Percentiles rank a stretch among this genome's conserved stretches.
Conservation (phyloP, 1,140 invertebrate species). For the Plutomurus gul region DNA sequence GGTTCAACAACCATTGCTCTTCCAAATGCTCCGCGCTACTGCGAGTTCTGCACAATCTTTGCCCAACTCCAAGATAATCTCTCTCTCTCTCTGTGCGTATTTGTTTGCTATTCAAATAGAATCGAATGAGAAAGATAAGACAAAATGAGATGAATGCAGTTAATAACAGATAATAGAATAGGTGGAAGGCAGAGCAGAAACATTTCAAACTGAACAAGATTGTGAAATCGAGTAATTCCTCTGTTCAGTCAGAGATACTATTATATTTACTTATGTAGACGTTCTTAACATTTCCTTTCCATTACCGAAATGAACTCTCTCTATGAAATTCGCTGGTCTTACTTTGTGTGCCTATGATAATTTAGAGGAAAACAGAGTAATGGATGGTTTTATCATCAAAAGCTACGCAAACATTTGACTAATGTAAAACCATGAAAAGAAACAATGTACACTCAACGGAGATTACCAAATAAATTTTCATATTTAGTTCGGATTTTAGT, state of each 20-base stretch:
- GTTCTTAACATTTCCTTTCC: background rate
- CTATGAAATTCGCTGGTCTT: background rate
- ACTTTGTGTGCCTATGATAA: background rate
- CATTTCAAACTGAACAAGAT: background rate
- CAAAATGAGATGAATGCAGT: background rate
- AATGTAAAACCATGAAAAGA: no score
- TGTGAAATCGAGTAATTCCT: background rate
- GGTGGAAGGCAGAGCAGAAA: background rate
- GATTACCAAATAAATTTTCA: no score
- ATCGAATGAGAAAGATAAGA: background rate
- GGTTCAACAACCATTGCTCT: no score
- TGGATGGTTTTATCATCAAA: background rate
- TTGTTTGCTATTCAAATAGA: background rate
- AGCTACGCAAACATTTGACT: background rate
- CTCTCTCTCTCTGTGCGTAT: background rate
- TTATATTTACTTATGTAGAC: background rate
- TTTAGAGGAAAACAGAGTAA: background rate
- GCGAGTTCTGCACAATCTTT: background rate
- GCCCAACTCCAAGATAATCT: background rate
- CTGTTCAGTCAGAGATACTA: background rate
- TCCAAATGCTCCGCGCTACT: no score
- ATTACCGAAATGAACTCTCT: conserved; percentile 11
- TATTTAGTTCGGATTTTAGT: no score
- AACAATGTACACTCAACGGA: no score
- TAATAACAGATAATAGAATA: conserved; percentile 15